A percentile compares a stretch with the other conserved stretches of the same genome.
Conservation (phyloP, 2,888 invertebrate genomes). For the Zygogramma bicolorata region DNA sequence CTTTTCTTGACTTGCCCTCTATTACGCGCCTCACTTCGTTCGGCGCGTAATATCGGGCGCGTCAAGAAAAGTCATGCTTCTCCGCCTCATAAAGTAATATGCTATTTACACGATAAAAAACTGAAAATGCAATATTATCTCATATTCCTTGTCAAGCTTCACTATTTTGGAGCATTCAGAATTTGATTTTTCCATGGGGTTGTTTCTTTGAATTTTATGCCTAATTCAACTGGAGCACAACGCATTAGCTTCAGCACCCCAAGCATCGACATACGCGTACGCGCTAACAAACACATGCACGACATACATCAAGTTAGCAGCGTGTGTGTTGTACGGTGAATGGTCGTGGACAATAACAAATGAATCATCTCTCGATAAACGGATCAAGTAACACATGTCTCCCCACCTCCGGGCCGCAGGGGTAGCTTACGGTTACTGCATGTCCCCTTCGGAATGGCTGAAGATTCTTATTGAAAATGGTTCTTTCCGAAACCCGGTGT, state of each 20-base stretch:
- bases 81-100: no score
- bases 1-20: no score
- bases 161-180: no score
- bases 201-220: neutral
- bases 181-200: no score
- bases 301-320: constrained; percentile 45
- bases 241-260: no score
- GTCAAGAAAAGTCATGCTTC: no score
- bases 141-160: no score
- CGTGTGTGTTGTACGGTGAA: constrained; percentile 50
- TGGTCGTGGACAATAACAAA: constrained; percentile 63
- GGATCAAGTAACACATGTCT: constrained; percentile 65
- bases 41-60: no score
- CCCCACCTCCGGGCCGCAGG: constrained; percentile 20
- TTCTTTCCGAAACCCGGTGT: neutral
- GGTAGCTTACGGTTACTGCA: neutral
- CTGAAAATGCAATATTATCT: no score
- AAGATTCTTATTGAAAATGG: neutral
- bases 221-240: neutral
- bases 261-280: neutral
- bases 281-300: constrained; percentile 31
- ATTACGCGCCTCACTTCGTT: no score
- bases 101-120: no score
- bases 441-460: neutral
- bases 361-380: constrained; percentile 64